phyloP scores from a whole-genome alignment of 2,113 vertebrate genomes.

The Diadophis punctatus region DNA sequence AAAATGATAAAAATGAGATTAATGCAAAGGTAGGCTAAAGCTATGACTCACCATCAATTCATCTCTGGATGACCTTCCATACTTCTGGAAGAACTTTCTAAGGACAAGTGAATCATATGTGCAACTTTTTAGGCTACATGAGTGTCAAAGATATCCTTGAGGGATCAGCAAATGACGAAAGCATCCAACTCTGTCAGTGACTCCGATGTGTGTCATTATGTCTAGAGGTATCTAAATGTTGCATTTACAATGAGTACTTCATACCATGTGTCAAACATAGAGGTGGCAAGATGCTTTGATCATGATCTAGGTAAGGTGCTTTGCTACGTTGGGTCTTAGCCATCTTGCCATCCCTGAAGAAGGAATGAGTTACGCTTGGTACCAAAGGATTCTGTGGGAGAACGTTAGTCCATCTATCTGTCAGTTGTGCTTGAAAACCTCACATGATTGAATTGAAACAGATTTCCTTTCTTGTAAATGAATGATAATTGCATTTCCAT shows the following conservation, averaged over 20 bases:
- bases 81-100: background rate
- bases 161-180: background rate
- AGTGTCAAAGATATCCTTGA: background rate
- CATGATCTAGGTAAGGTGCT: background rate
- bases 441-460: background rate
- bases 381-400: background rate
- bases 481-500: conserved; percentile 53
- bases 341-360: background rate
- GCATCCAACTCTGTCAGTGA: background rate
- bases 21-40: background rate
- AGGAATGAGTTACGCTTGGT: background rate
- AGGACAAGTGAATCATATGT: background rate
- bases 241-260: background rate
- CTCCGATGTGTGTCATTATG: background rate
- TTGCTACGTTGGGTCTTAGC: background rate
- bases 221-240: background rate
- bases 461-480: conserved; percentile 37
- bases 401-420: background rate
- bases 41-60: background rate
- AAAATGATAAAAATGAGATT: background rate
- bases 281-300: background rate
- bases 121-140: background rate
- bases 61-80: background rate
- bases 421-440: background rate
- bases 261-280: background rate